These are phyloP conservation scores for Drosophila ochracea DNA, from an alignment of 2,888 invertebrate species.

Conservation along the genomic window DNA sequence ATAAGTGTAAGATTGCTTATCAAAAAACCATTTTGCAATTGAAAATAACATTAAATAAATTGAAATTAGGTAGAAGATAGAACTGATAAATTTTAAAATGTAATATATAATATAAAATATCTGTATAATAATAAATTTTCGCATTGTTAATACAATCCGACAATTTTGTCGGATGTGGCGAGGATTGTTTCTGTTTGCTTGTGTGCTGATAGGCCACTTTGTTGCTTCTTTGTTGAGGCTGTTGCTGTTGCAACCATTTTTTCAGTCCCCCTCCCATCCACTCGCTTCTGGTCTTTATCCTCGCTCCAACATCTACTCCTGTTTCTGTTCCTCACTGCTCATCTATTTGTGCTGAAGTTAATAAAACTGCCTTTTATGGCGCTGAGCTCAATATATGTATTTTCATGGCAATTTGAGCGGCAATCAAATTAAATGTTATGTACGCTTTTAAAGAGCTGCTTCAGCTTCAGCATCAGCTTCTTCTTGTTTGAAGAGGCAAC, in stretches of 20 bases:
- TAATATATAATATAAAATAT: too few species aligned
- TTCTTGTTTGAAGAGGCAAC: background rate
- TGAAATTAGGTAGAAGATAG: too few species aligned
- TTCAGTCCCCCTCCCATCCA: background rate
- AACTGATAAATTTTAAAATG: too few species aligned
- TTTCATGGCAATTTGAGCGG: conserved; percentile 76
- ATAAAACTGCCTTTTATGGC: conserved; percentile 78
- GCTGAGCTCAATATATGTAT: conserved; percentile 75
- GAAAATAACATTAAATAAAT: too few species aligned
- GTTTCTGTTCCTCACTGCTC: background rate
- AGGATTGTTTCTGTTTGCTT: conserved; percentile 48
- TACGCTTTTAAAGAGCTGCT: conserved; percentile 63
- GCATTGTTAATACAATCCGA: conserved; percentile 15
- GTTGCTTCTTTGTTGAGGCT: conserved; percentile 52
- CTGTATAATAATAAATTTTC: background rate
- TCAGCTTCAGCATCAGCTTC: background rate
- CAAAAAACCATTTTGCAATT: too few species aligned
- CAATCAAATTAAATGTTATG: conserved; percentile 80
- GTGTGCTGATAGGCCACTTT: conserved; percentile 71
- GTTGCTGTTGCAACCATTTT: conserved; percentile 36
- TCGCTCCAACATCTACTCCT: background rate
- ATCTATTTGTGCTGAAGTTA: conserved; percentile 70
- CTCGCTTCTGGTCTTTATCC: background rate
- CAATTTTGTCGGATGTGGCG: conserved; percentile 33
- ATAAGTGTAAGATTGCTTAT: background rate